Percentiles rank a stretch among this genome's conserved stretches.
Conservation (phyloP, 1,140 invertebrate genomes). For the Aphaenogaster ashmeadi region DNA sequence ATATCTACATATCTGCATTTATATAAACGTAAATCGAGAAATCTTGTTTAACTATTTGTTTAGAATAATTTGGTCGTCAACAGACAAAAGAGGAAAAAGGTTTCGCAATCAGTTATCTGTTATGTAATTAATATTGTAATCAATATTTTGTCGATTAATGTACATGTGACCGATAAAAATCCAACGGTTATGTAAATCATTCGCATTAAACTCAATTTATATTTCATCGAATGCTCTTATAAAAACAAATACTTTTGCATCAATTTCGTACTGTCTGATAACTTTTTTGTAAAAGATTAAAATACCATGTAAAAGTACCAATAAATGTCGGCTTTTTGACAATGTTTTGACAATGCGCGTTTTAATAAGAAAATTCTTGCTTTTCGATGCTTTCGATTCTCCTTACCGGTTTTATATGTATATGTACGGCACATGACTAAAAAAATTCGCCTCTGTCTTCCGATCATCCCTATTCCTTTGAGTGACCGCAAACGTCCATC, state of each 20-base stretch:
- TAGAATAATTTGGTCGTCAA: slow-evolving; percentile 29
- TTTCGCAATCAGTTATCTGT: slow-evolving; percentile 46
- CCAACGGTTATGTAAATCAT: slow-evolving; percentile 16
- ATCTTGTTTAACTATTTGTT: slow-evolving; percentile 36
- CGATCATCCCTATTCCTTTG: slow-evolving; percentile 28
- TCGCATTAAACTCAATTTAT: slow-evolving; percentile 8
- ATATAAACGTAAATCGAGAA: slow-evolving; percentile 23
- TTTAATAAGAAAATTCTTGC: slow-evolving; percentile 2
- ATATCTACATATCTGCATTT: not conserved
- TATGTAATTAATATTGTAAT: slow-evolving; percentile 51
- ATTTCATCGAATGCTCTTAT: not conserved
- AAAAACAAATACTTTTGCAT: slow-evolving; percentile 1
- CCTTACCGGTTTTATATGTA: not conserved
- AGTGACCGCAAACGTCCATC: slow-evolving; percentile 51
- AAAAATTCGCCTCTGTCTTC: slow-evolving; percentile 8
- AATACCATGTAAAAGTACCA: not conserved
- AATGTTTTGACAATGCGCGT: not conserved
- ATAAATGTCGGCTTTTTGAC: not conserved
- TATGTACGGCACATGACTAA: not conserved
- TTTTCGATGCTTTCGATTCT: not conserved
- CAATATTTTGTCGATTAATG: slow-evolving; percentile 36
- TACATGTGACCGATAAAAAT: slow-evolving; percentile 24
- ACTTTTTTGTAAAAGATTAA: not conserved
- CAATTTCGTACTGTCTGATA: not conserved
- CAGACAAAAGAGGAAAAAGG: slow-evolving; percentile 23